Percentiles rank a stretch among this genome's conserved stretches.
phyloP scores from a whole-genome alignment of 1,140 invertebrate species.

The Dendroctonus ponderosae region DNA sequence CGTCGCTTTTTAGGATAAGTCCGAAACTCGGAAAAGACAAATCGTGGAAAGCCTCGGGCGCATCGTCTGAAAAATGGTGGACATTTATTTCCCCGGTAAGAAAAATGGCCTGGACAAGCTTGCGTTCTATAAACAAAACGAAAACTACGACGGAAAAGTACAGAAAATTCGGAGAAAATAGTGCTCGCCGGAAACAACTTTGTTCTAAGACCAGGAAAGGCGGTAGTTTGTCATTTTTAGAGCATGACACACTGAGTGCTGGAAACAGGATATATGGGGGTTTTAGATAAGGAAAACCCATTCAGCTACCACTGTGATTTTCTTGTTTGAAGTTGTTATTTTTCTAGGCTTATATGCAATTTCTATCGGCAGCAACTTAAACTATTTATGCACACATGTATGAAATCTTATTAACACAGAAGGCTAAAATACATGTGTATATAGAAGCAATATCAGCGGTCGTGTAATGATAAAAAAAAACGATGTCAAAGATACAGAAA shows the following conservation, averaged over 20 bases:
- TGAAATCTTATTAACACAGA: too few species aligned
- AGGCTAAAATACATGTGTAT: too few species aligned
- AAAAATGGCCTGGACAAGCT: slow-evolving; percentile 33
- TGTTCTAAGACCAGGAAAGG: slow-evolving; percentile 22
- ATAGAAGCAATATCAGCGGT: too few species aligned
- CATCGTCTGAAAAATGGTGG: slow-evolving; percentile 28
- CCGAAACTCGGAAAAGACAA: slow-evolving; percentile 30
- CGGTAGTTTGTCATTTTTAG: slow-evolving; percentile 26
- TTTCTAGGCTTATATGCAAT: too few species aligned
- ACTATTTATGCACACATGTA: too few species aligned
- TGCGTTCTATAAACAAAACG: slow-evolving; percentile 34
- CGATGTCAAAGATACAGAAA: too few species aligned
- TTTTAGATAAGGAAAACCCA: slow-evolving; percentile 17
- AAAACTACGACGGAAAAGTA: slow-evolving; percentile 17
- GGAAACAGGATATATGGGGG: slow-evolving; percentile 16
- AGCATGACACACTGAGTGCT: slow-evolving; percentile 17
- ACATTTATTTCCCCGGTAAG: slow-evolving; percentile 26
- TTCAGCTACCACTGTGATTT: too few species aligned
- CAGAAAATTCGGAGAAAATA: slow-evolving; percentile 25
- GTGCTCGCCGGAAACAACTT: slow-evolving; percentile 26
- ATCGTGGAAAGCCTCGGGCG: slow-evolving; percentile 28
- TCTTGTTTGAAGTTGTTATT: too few species aligned
- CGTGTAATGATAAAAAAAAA: too few species aligned
- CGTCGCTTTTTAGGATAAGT: slow-evolving; percentile 25
- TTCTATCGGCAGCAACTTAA: too few species aligned